Conservation (phyloP, 2,113 vertebrate species). For the Syrrhaptes paradoxus region DNA sequence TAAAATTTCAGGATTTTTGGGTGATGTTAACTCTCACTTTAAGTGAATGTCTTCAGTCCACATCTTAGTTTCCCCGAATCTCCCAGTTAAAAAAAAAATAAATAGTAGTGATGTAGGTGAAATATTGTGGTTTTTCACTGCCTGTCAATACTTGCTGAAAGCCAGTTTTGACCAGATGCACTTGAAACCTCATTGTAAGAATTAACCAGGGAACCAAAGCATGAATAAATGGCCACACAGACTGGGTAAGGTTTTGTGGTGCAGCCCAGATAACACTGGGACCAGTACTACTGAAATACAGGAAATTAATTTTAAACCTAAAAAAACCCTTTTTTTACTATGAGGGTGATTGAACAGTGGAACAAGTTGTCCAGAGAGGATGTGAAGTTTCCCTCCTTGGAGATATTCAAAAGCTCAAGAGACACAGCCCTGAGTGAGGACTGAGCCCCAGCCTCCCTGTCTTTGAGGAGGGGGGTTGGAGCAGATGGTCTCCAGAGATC, state of each 20-base stretch:
- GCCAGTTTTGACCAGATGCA: background rate
- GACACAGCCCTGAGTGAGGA: background rate
- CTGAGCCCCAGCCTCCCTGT: background rate
- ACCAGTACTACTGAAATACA: background rate
- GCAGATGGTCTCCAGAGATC: background rate
- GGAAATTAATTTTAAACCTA: background rate
- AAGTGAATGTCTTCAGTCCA: background rate
- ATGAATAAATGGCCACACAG: background rate
- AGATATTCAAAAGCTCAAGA: background rate
- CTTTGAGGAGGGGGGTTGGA: background rate
- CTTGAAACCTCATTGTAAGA: background rate
- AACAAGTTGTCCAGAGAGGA: background rate
- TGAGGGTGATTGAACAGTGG: background rate
- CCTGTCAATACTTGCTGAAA: background rate
- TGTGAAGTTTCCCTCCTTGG: background rate
- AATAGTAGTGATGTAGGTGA: background rate
- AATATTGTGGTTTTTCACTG: background rate
- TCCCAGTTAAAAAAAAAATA: background rate
- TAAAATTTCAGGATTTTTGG: background rate
- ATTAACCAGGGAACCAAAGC: background rate
- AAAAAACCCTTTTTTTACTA: background rate
- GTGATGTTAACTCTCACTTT: background rate
- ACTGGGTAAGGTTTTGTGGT: background rate
- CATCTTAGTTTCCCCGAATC: background rate
- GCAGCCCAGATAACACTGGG: too few species aligned